Conservation (phyloP, 2,888 invertebrate species). For the Amaurobius ferox region DNA sequence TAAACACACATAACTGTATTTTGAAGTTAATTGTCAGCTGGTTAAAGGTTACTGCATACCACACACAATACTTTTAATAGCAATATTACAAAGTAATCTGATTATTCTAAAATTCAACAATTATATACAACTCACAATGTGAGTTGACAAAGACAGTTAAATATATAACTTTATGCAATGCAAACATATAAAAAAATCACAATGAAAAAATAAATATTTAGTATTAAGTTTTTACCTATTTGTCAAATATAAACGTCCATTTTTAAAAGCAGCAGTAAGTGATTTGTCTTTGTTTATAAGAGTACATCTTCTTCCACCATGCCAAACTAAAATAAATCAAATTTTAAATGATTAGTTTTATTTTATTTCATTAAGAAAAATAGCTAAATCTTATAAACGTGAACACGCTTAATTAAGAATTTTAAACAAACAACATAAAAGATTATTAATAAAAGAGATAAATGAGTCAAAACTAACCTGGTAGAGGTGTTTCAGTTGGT, state of each 20-base stretch:
- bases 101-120: too few relatives aligned
- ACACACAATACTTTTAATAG: too few relatives aligned
- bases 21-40: not conserved
- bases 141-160: too few relatives aligned
- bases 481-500: constrained; percentile 76
- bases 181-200: not conserved
- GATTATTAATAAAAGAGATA: too few relatives aligned
- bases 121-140: too few relatives aligned
- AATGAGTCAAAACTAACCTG: constrained; percentile 75
- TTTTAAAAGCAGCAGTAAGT: constrained; percentile 77
- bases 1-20: not conserved
- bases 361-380: too few relatives aligned
- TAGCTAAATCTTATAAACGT: not conserved
- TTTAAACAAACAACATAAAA: too few relatives aligned
- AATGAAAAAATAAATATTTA: not conserved
- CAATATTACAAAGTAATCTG: too few relatives aligned
- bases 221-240: constrained; percentile 46
- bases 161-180: too few relatives aligned
- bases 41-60: too few relatives aligned
- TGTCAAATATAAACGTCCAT: constrained; percentile 77
- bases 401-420: too few relatives aligned
- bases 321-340: constrained; percentile 78
- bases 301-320: constrained; percentile 77
- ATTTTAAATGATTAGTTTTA: too few relatives aligned
- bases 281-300: constrained; percentile 78